phyloP scores from a whole-genome alignment of 2,888 invertebrate genomes.

The Hetaerina titia region DNA sequence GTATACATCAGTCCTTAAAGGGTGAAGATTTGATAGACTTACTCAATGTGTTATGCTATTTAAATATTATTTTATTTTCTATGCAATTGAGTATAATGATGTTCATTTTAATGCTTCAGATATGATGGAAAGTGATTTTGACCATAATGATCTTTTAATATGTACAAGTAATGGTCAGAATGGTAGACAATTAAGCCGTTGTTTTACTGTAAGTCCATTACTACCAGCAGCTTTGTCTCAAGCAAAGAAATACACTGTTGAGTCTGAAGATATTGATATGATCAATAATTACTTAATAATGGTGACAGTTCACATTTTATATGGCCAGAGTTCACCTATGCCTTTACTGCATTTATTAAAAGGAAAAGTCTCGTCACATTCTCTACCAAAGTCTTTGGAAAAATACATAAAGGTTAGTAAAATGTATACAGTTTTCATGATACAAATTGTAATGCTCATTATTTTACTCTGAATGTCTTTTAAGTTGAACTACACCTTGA shows the following conservation, averaged over 20 bases:
- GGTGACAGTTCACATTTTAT: not conserved
- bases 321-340: constrained; percentile 25
- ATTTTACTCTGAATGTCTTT: not conserved
- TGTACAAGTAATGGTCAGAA: not conserved
- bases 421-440: not conserved
- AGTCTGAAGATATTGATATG: not conserved
- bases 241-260: not conserved
- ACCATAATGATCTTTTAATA: not conserved
- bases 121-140: constrained; percentile 13
- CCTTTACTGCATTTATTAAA: not conserved
- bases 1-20: not conserved
- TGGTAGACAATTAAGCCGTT: not conserved
- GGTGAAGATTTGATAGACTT: not conserved
- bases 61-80: not conserved
- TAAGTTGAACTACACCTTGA: no score
- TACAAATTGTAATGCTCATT: not conserved
- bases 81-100: not conserved
- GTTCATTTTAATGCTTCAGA: not conserved
- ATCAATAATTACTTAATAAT: not conserved
- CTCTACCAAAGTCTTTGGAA: constrained; percentile 32
- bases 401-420: constrained; percentile 50
- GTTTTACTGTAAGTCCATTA: constrained; percentile 24
- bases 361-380: not conserved
- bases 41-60: not conserved
- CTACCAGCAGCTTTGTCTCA: constrained; percentile 51